Evolutionary conservation across 2,113 vertebrate species (phyloP).

Genomic region (Sapajus apella): DNA sequence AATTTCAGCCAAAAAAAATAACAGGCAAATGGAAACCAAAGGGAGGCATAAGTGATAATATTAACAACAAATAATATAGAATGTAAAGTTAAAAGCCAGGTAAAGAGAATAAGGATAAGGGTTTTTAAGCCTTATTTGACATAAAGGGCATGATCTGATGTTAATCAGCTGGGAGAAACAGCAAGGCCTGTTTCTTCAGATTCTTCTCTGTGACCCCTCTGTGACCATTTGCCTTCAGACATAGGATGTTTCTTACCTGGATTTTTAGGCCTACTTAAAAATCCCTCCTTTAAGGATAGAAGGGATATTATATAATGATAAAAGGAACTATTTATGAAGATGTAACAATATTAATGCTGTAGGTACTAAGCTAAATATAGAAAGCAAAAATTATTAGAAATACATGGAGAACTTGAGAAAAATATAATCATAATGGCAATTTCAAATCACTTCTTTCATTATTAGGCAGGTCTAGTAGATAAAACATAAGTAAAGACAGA

Average conservation of each 20-base stretch:
- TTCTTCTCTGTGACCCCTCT: no score
- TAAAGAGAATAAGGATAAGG: not conserved
- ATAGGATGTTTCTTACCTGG: no score
- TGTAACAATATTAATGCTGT: not conserved
- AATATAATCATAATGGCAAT: not conserved
- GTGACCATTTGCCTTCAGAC: no score
- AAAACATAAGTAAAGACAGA: not conserved
- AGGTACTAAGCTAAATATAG: not conserved
- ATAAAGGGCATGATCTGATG: no score
- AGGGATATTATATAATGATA: not conserved
- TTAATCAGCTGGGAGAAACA: no score
- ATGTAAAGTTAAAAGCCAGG: not conserved
- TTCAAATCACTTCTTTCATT: constrained; percentile 22
- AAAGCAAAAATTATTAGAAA: constrained; percentile 26
- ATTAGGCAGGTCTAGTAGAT: not conserved
- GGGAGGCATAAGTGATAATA: not conserved
- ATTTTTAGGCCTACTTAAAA: no score
- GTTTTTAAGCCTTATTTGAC: no score
- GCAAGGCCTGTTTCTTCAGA: no score
- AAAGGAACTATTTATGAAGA: not conserved
- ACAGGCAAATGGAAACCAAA: not conserved
- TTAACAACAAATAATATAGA: not conserved
- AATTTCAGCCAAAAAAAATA: not conserved
- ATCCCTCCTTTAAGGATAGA: not conserved
- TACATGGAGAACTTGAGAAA: not conserved